Evolutionary conservation across 1,140 invertebrate genomes (phyloP), one percentile per base, ranked within the genome.

Genomic region (Meloidogyne chitwoodi): DNA sequence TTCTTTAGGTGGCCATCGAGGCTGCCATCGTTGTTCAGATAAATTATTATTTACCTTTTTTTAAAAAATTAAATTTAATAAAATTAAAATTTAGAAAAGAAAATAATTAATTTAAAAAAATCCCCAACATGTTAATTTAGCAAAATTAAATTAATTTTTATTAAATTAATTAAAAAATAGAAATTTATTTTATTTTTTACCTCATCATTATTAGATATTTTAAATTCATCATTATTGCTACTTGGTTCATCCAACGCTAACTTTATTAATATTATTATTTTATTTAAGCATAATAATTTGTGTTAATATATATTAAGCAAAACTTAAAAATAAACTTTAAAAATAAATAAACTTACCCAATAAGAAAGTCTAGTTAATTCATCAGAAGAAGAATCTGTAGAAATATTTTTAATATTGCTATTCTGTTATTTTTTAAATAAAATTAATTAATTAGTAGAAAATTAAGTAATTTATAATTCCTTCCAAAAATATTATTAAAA

Each of bases 191-290:
- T 2, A 44, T 16, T n/a, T 5, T 14, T 24, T 29, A 44, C 67
- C 67, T 68, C 67, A 26, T 44, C 3, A 34, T 34, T 44, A 19
- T 1, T 31, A 72, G 24, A 34, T 34, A 10, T 71, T 27, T 56
- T 61, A 29, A 63, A 61, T 26, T 62, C 68, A 4, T 69, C 70
- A 16, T 61, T 44, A 31, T 16, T 61, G 0, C 26, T 56, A 41
- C 27, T 26, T 0, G 70, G 70, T 38, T 73, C 70, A 31, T 73
- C 70, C 70, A 73, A 62, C 1, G 70, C 70, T 26, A 73, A 62
- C 70, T 73, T 73, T 31, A 64, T 61, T 38, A 38, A 38, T 38
- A 38, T 38, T 38, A 8, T 31, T 48, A 68, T 24, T n/a, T 26
- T 27, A 69, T 22, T 22, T 26, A 44, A 31, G 10, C 10, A 38